Conservation (phyloP, 2,113 vertebrate genomes). For the Mixornis gularis region DNA sequence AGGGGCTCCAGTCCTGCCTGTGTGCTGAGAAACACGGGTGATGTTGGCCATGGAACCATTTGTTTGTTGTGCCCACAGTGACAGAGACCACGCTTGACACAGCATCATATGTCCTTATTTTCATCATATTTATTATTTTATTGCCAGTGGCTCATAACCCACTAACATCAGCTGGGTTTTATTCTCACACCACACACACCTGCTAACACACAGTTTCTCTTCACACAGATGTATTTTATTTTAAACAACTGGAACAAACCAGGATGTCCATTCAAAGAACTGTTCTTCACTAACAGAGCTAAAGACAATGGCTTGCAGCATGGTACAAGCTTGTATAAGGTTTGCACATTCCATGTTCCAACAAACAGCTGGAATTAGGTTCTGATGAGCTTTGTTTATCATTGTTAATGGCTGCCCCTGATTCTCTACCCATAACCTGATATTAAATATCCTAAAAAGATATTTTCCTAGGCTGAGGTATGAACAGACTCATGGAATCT, state of each 20-base stretch:
- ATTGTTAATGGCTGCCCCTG: background rate
- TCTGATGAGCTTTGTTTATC: background rate
- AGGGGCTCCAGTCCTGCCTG: background rate
- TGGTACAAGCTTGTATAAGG: background rate
- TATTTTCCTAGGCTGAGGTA: slow-evolving; percentile 26
- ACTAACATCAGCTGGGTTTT: background rate
- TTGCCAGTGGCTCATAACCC: background rate
- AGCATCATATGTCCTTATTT: background rate
- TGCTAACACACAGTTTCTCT: background rate
- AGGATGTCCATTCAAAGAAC: background rate
- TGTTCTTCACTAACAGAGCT: background rate
- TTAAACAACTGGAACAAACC: background rate
- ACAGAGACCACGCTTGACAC: background rate
- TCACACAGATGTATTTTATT: background rate
- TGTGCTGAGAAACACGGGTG: background rate
- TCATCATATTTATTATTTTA: background rate
- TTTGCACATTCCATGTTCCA: slow-evolving; percentile 34
- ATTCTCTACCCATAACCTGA: background rate
- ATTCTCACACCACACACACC: background rate
- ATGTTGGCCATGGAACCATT: background rate
- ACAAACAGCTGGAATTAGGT: slow-evolving; percentile 14
- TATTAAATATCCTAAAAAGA: slow-evolving; percentile 45
- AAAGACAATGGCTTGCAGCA: slow-evolving; percentile 38
- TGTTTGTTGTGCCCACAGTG: background rate
- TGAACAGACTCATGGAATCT: slow-evolving; percentile 36